A percentile compares a stretch with the other conserved stretches of the same genome.
Evolutionary conservation across 2,797 vertebrate genomes (phyloP).

Genomic region (Catostomus latipinnis): DNA sequence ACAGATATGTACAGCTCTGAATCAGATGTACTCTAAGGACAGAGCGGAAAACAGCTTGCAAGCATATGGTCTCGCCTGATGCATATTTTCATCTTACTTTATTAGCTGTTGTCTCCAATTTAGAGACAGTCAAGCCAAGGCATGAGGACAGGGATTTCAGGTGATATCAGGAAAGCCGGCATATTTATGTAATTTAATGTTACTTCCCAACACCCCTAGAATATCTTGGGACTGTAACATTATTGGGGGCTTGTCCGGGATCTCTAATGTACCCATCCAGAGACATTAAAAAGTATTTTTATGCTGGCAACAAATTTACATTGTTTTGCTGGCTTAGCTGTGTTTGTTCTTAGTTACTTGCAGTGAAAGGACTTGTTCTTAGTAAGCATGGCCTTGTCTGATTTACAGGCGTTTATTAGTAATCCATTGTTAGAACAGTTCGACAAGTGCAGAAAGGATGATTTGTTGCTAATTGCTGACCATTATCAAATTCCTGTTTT

Average conservation of each 20-base stretch:
- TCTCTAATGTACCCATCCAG: too few species aligned
- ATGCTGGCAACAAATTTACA: too few species aligned
- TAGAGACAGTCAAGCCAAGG: not conserved
- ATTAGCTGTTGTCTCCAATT: not conserved
- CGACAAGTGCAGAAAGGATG: not conserved
- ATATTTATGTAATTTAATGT: constrained; percentile 7
- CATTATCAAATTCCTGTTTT: not conserved
- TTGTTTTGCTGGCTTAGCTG: too few species aligned
- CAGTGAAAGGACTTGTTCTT: too few species aligned
- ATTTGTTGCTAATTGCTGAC: not conserved
- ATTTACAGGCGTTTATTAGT: too few species aligned
- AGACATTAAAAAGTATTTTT: too few species aligned
- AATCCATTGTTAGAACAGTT: too few species aligned
- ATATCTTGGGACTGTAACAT: too few species aligned
- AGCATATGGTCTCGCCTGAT: not conserved
- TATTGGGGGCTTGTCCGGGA: too few species aligned
- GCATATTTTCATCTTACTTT: constrained; percentile 12
- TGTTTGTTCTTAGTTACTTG: too few species aligned
- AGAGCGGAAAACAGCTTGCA: not conserved
- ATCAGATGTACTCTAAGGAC: constrained; percentile 37
- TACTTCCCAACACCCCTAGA: too few species aligned
- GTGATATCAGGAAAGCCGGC: not conserved
- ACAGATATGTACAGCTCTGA: not conserved
- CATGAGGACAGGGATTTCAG: not conserved
- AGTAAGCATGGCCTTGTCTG: too few species aligned